Base-by-base conservation (phyloP, 1,140 invertebrate species). In the Nephotettix cincticeps region DNA sequence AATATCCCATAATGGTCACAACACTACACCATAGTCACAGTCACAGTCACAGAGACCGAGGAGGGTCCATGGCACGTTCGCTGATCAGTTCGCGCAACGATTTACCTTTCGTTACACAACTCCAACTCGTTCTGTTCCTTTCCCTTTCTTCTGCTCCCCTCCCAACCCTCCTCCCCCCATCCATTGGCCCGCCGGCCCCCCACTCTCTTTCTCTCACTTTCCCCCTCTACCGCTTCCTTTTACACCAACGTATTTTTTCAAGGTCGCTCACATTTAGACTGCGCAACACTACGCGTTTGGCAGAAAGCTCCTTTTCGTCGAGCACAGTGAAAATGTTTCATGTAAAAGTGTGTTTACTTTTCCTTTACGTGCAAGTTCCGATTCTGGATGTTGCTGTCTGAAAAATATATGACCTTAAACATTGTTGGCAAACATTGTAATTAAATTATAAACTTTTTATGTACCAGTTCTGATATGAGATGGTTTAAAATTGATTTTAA, bases 1-100 rank as follows among this genome's bases (percentile, higher is more conserved):
- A 64, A 65, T 45, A 71, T 71, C 69, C 69, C 69, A 71, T 71
- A 67, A 67, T 67, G 64, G 64, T 67, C 64, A 67, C 64, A 36
- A 45, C 63, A 65, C 63, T 61, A 64, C 69, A 43, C 63, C 27
- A 40, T 27, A 65, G 28, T 4, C 21, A 58, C 29, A 58, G 68
- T 58, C 27, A 63, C 27, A 28, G 27, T 63, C 58, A 63, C 58
- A 29, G 58, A 23, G n/a, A 63, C 54, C 28, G 61, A 64, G 61
- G 21, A 32, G 67, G 45, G 67, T 29, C 43, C 47, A 19, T 54
- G 21, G 40, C 40, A 30, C 23, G 56, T 23, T 23, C 21, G 58
- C 69, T 28, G 4, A 36, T 14, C 40, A 14, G 29, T 17, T 19
- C 28, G 17, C n/a, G 61, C 27, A 30, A 17, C 56, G 19, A 58